Percentiles rank a stretch among this genome's conserved stretches.
These are phyloP conservation scores for Candoia aspera DNA, from an alignment of 2,113 vertebrate species.

Conservation along the genomic window DNA sequence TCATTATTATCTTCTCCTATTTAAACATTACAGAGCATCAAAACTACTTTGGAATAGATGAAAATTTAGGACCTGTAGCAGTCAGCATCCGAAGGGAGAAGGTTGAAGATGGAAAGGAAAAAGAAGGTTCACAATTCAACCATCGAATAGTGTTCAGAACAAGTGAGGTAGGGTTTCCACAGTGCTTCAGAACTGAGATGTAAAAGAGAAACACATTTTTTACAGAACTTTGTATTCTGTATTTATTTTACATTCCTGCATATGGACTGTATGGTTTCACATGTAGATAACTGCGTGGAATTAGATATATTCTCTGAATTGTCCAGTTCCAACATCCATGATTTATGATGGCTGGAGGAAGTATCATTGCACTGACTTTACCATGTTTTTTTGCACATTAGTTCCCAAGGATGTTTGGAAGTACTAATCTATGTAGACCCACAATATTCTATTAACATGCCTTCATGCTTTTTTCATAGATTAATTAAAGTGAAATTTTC, in stretches of 20 bases:
- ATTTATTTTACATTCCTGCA: not conserved
- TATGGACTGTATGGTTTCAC: not conserved
- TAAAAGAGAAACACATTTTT: not conserved
- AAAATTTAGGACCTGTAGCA: slow-evolving; percentile 93
- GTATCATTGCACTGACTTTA: not conserved
- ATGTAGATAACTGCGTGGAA: not conserved
- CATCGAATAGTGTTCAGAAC: slow-evolving; percentile 94
- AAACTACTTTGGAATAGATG: slow-evolving; percentile 97
- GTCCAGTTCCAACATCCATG: not conserved
- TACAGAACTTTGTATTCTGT: not conserved
- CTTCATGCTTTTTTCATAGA: not conserved
- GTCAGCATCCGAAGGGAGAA: slow-evolving; percentile 93
- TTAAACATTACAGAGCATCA: slow-evolving; percentile 85
- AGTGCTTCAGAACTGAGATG: not conserved
- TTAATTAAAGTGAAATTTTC: not conserved
- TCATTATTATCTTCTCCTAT: slow-evolving; percentile 36
- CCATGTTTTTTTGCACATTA: not conserved
- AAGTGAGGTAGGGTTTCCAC: slow-evolving; percentile 85
- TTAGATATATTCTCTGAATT: not conserved
- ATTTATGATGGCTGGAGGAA: not conserved
- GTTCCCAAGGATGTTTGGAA: not conserved
- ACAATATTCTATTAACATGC: not conserved
- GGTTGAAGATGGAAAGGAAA: slow-evolving; percentile 92
- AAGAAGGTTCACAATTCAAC: slow-evolving; percentile 92
- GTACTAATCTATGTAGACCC: not conserved